phyloP scores from a whole-genome alignment of 2,113 vertebrate genomes.

The Bettongia penicillata region DNA sequence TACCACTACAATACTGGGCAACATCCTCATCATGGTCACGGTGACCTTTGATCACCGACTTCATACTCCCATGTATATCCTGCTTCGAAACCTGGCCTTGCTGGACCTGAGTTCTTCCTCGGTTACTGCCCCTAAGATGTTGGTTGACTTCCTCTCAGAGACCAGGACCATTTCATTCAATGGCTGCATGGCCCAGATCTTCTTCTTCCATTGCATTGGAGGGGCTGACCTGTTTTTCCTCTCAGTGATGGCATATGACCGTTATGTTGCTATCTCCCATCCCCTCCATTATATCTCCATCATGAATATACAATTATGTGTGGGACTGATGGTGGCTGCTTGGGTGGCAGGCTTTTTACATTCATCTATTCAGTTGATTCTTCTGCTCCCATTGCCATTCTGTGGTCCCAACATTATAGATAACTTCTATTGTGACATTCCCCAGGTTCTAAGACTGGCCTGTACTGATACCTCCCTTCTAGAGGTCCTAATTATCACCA shows the following conservation, averaged over 20 bases:
- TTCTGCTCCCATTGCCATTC: constrained; percentile 67
- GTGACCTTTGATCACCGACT: constrained; percentile 32
- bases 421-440: constrained; percentile 31
- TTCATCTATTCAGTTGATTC: constrained; percentile 56
- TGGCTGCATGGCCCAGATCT: constrained; percentile 6
- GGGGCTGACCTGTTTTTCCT: background rate
- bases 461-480: background rate
- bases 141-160: background rate
- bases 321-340: constrained; percentile 52
- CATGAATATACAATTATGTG: constrained; percentile 57
- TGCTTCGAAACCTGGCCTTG: constrained; percentile 31
- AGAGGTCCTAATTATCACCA: background rate
- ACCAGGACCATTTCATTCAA: background rate
- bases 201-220: background rate
- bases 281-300: constrained; percentile 66
- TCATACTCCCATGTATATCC: background rate
- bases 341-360: constrained; percentile 62
- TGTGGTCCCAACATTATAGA: background rate
- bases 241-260: constrained; percentile 76
- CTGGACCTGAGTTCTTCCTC: background rate
- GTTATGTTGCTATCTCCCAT: constrained; percentile 69
- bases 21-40: constrained; percentile 54
- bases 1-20: constrained; percentile 49
- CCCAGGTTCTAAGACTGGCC: constrained; percentile 4
- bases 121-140: background rate